phyloP scores from a whole-genome alignment of 2,797 vertebrate species.

The Neosilurus hyrtlii region DNA sequence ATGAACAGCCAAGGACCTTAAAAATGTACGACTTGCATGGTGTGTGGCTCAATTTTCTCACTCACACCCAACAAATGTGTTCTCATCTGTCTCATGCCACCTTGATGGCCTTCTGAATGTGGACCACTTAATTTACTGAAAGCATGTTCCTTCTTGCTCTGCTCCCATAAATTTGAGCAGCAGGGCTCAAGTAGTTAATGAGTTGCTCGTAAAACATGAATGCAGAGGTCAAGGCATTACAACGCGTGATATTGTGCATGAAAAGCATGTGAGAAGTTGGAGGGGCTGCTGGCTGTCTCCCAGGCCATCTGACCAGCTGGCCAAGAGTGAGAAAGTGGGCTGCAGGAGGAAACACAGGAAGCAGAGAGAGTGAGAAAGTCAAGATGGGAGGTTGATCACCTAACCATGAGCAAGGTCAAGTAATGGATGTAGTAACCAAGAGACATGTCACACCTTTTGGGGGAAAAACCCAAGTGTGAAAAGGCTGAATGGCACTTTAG shows the following conservation, averaged over 20 bases:
- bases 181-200: conserved; percentile 72
- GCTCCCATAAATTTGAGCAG: conserved; percentile 69
- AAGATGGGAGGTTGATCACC: conserved; percentile 1
- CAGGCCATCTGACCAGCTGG: conserved; percentile 55
- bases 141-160: conserved; percentile 51
- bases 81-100: conserved; percentile 28
- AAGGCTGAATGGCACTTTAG: not conserved
- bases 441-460: not conserved
- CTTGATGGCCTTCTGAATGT: conserved; percentile 49
- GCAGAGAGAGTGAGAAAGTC: conserved; percentile 27
- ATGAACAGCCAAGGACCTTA: conserved; percentile 23
- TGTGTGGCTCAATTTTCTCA: conserved; percentile 26
- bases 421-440: not conserved
- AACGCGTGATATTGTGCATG: conserved; percentile 72
- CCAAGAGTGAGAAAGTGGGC: conserved; percentile 41
- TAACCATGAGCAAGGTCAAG: conserved; percentile 1
- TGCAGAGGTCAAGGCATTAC: conserved; percentile 69
- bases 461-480: not conserved
- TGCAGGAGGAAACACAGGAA: conserved; percentile 29
- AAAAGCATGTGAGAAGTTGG: conserved; percentile 70
- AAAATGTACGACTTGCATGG: conserved; percentile 26
- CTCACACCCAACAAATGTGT: conserved; percentile 13
- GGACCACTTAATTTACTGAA: conserved; percentile 54
- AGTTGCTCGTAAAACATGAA: conserved; percentile 72
- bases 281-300: conserved; percentile 55